A percentile compares a stretch with the other conserved stretches of the same genome.
These are phyloP conservation scores for Microctenopoma stevenorrisi DNA, from an alignment of 2,797 vertebrate genomes.

Conservation along the genomic window DNA sequence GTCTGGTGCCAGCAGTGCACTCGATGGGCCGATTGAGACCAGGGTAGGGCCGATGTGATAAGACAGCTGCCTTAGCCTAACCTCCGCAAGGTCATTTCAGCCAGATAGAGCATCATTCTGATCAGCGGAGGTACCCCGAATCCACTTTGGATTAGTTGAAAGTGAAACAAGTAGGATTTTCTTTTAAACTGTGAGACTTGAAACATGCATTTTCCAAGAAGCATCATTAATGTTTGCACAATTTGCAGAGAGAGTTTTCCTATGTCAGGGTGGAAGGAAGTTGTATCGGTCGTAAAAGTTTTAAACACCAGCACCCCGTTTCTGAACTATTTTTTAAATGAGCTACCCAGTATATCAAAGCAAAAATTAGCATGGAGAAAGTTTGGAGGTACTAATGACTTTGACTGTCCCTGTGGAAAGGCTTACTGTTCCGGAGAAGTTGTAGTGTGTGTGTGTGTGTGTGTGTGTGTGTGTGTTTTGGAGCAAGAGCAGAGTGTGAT, in stretches of 20 bases:
- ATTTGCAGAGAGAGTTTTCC: conserved; percentile 37
- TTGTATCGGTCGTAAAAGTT: conserved; percentile 65
- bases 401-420: conserved; percentile 85
- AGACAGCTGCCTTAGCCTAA: conserved; percentile 86
- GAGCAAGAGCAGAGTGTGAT: conserved; percentile 78
- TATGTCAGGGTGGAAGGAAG: conserved; percentile 40
- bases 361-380: conserved; percentile 81
- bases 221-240: conserved; percentile 57
- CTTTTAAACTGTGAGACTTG: conserved; percentile 41
- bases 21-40: conserved; percentile 80
- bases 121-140: conserved; percentile 47
- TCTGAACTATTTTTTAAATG: conserved; percentile 78
- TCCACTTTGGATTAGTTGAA: conserved; percentile 49
- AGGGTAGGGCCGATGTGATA: conserved; percentile 78
- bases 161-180: conserved; percentile 52
- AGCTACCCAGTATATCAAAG: conserved; percentile 79
- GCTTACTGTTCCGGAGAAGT: conserved; percentile 80
- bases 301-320: conserved; percentile 65
- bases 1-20: conserved; percentile 83
- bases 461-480: conserved; percentile 54
- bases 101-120: conserved; percentile 54
- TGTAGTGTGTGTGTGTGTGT: conserved; percentile 46
- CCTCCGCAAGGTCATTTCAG: conserved; percentile 83
- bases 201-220: conserved; percentile 50
- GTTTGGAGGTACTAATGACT: conserved; percentile 86